phyloP scores from a whole-genome alignment of 2,888 invertebrate species.

The Stegana nigrithorax region DNA sequence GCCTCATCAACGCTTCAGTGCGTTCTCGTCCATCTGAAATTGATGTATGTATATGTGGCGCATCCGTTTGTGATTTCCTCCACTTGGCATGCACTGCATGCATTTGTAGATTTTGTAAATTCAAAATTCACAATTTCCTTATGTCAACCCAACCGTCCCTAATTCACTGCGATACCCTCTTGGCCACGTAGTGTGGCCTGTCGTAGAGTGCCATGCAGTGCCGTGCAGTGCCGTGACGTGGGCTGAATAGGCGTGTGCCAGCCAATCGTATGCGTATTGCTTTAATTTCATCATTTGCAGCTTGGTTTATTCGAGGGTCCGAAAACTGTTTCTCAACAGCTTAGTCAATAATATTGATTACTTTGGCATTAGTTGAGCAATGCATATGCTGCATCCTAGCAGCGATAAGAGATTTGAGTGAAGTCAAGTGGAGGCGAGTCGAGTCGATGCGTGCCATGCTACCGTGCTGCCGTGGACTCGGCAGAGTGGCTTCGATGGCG shows the following conservation, averaged over 20 bases:
- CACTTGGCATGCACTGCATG: slow-evolving; percentile 32
- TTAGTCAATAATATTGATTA: slow-evolving; percentile 56
- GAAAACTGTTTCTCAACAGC: slow-evolving; percentile 28
- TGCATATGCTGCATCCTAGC: neutral
- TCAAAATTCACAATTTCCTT: slow-evolving; percentile 6
- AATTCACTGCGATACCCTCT: too few relatives aligned
- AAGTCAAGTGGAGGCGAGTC: too few relatives aligned
- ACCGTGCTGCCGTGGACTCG: too few relatives aligned
- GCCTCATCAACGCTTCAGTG: too few relatives aligned
- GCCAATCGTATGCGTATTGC: slow-evolving; percentile 41
- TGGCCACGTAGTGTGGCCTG: too few relatives aligned
- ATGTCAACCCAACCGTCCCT: too few relatives aligned
- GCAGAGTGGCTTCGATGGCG: too few relatives aligned
- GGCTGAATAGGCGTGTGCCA: neutral
- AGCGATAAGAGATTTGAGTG: too few relatives aligned
- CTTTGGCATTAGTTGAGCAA: slow-evolving; percentile 1
- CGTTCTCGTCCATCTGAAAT: slow-evolving; percentile 22
- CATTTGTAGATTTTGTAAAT: too few relatives aligned
- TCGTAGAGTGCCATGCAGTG: neutral
- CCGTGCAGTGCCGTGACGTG: neutral
- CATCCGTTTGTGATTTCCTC: slow-evolving; percentile 58
- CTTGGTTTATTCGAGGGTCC: slow-evolving; percentile 29
- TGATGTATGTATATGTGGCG: slow-evolving; percentile 58
- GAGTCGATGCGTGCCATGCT: too few relatives aligned
- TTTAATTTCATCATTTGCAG: slow-evolving; percentile 50